Percentiles rank a stretch among this genome's conserved stretches.
These are phyloP conservation scores for Trichopria drosophilae DNA, from an alignment of 2,888 invertebrate species.

Conservation along the genomic window DNA sequence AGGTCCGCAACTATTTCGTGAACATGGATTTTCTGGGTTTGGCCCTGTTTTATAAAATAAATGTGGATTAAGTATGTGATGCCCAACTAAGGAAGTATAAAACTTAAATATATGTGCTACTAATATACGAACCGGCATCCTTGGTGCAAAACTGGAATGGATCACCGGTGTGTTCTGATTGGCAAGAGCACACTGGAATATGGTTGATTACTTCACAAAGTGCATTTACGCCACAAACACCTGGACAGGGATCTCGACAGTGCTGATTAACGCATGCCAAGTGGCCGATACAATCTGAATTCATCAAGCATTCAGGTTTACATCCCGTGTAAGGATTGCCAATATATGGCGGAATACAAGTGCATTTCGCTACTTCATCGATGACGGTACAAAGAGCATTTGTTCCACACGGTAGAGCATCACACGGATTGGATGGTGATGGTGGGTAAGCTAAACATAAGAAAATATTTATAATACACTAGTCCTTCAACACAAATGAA, in stretches of 20 bases:
- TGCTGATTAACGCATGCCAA: constrained; percentile 81
- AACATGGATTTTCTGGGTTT: constrained; percentile 60
- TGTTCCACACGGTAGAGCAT: constrained; percentile 80
- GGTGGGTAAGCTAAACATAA: constrained; percentile 34
- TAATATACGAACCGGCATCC: constrained; percentile 39
- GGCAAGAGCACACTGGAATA: constrained; percentile 79
- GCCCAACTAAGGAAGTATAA: too few relatives aligned
- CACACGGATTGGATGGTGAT: constrained; percentile 66
- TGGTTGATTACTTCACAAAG: constrained; percentile 82
- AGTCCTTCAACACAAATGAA: constrained; percentile 38
- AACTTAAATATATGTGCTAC: background rate
- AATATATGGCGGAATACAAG: constrained; percentile 85
- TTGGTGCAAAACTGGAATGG: constrained; percentile 77
- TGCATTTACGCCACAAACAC: constrained; percentile 81
- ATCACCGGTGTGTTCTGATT: constrained; percentile 77
- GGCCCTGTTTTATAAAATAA: constrained; percentile 44
- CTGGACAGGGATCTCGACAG: constrained; percentile 83
- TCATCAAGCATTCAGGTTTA: constrained; percentile 81
- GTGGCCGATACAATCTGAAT: constrained; percentile 77
- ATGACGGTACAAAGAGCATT: constrained; percentile 77
- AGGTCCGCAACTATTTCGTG: constrained; percentile 66
- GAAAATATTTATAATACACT: background rate
- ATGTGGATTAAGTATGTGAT: constrained; percentile 1
- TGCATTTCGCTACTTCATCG: constrained; percentile 73
- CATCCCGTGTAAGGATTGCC: constrained; percentile 74